These are phyloP conservation scores for Holocentrus rufus DNA, from an alignment of 2,797 vertebrate genomes.

Conservation along the genomic window DNA sequence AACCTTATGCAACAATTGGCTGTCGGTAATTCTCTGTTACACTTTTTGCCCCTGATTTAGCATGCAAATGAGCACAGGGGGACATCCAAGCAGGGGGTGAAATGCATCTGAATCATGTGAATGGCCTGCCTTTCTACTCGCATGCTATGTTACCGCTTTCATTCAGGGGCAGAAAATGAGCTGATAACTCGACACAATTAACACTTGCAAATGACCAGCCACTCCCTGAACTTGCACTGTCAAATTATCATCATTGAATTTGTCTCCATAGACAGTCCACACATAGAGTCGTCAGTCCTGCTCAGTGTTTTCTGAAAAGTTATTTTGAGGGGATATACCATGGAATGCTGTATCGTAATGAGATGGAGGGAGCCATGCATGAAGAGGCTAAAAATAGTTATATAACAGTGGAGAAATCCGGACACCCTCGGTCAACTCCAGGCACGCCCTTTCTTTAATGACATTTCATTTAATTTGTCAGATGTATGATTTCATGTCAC, in stretches of 20 bases:
- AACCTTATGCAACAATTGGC: slow-evolving; percentile 56
- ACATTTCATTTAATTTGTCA: background rate
- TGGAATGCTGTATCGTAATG: slow-evolving; percentile 68
- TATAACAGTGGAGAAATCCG: slow-evolving; percentile 31
- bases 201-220: slow-evolving; percentile 63
- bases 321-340: slow-evolving; percentile 65
- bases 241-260: slow-evolving; percentile 11
- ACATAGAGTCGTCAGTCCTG: background rate
- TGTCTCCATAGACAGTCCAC: slow-evolving; percentile 1
- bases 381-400: slow-evolving; percentile 47
- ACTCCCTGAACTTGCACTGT: slow-evolving; percentile 27
- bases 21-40: slow-evolving; percentile 54
- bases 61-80: slow-evolving; percentile 63
- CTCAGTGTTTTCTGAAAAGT: slow-evolving; percentile 40
- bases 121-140: slow-evolving; percentile 58
- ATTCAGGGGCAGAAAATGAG: slow-evolving; percentile 62
- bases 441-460: background rate
- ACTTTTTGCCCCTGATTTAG: slow-evolving; percentile 62
- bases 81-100: slow-evolving; percentile 40
- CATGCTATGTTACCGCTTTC: slow-evolving; percentile 49
- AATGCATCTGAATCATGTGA: slow-evolving; percentile 68
- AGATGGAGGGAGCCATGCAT: slow-evolving; percentile 41
- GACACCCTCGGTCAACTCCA: slow-evolving; percentile 6
- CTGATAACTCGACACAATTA: slow-evolving; percentile 64
- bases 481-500: too few species aligned